These are phyloP conservation scores for Bembecia ichneumoniformis DNA, from an alignment of 2,888 invertebrate genomes.

Conservation along the genomic window DNA sequence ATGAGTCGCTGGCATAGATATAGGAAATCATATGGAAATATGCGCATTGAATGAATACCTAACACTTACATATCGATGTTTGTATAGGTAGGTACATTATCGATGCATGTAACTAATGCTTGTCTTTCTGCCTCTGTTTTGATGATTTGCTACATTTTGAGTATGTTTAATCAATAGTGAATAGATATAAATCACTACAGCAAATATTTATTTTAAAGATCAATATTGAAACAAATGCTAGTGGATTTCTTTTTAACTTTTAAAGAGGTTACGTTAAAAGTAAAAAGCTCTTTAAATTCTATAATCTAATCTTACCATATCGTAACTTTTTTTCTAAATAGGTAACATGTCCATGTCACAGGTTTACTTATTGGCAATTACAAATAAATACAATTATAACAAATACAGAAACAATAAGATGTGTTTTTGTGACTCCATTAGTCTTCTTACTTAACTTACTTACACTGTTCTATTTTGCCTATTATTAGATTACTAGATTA, in stretches of 20 bases:
- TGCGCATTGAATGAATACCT: not conserved
- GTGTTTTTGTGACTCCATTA: too few relatives aligned
- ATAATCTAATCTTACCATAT: too few relatives aligned
- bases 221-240: conserved; percentile 9
- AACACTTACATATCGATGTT: not conserved
- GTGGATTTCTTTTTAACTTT: not conserved
- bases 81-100: conserved; percentile 27
- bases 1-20: conserved; percentile 29
- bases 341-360: too few relatives aligned
- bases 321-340: too few relatives aligned
- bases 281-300: too few relatives aligned
- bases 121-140: conserved; percentile 38
- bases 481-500: too few relatives aligned
- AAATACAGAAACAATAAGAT: too few relatives aligned
- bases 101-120: conserved; percentile 33
- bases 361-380: too few relatives aligned
- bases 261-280: not conserved
- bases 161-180: conserved; percentile 32
- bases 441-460: too few relatives aligned
- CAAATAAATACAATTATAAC: too few relatives aligned
- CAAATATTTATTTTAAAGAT: conserved; percentile 33
- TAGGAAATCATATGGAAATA: too few relatives aligned
- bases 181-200: conserved; percentile 24
- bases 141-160: conserved; percentile 44
- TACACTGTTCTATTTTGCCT: too few relatives aligned